These are phyloP conservation scores for Serripes groenlandicus DNA, from an alignment of 2,888 invertebrate species.

Conservation along the genomic window DNA sequence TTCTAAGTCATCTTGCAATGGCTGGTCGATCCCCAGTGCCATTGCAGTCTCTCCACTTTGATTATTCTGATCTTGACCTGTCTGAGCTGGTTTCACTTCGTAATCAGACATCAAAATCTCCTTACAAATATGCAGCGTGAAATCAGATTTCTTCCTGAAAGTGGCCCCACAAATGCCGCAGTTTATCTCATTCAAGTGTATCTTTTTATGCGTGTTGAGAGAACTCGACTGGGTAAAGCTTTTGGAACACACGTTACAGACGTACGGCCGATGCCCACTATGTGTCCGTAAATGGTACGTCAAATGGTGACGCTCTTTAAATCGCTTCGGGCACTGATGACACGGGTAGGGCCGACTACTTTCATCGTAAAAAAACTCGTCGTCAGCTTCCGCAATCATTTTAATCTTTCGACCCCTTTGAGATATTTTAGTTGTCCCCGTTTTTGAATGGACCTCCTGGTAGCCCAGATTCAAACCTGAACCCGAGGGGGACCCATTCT, in stretches of 20 bases:
- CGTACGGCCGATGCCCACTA: slow-evolving; percentile 50
- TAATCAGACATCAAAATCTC: too few species aligned
- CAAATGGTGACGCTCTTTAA: slow-evolving; percentile 58
- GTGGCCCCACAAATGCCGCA: slow-evolving; percentile 36
- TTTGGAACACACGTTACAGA: slow-evolving; percentile 45
- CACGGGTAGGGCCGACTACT: slow-evolving; percentile 43
- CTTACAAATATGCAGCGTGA: slow-evolving; percentile 44
- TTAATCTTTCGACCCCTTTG: neutral
- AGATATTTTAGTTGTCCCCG: neutral
- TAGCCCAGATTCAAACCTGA: neutral
- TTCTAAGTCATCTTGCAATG: too few species aligned
- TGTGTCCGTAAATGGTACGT: slow-evolving; percentile 55
- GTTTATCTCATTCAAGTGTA: slow-evolving; percentile 53
- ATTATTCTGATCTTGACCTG: too few species aligned
- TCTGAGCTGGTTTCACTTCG: too few species aligned
- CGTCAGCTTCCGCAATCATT: neutral
- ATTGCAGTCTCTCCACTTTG: too few species aligned
- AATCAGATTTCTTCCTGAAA: slow-evolving; percentile 38
- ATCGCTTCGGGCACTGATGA: slow-evolving; percentile 51
- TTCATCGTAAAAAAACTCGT: neutral
- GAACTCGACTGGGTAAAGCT: slow-evolving; percentile 58
- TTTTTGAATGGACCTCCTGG: neutral
- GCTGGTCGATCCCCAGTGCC: too few species aligned
- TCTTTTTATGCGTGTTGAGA: slow-evolving; percentile 55
- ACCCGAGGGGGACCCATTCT: too few species aligned